These are phyloP conservation scores for Catharus ustulatus DNA, from an alignment of 2,797 vertebrate genomes.

Conservation along the genomic window DNA sequence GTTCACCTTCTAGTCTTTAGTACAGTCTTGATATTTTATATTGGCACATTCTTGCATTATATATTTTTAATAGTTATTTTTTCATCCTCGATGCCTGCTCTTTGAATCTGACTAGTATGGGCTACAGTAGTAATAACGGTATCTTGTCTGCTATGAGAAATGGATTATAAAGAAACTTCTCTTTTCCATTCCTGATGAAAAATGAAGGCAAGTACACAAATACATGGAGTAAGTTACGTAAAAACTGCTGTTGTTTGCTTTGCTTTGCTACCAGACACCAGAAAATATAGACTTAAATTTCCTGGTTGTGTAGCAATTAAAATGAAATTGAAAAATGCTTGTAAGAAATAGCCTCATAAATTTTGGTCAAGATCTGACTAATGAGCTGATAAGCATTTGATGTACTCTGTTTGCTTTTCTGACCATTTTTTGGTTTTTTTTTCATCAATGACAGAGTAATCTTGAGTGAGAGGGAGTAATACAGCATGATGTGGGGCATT, in stretches of 20 bases:
- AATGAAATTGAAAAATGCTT: no score
- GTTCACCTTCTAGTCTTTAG: not conserved
- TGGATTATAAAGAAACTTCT: not conserved
- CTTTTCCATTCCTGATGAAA: not conserved
- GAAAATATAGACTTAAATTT: no score
- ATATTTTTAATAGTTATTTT: not conserved
- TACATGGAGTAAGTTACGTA: not conserved
- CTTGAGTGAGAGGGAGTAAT: no score
- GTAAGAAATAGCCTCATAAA: no score
- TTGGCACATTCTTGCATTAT: not conserved
- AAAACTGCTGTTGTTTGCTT: not conserved
- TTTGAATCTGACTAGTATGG: not conserved
- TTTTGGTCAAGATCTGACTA: no score
- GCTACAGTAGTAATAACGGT: not conserved
- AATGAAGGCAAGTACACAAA: not conserved
- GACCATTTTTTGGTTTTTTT: no score
- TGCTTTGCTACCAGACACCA: no score
- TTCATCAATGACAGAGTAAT: no score
- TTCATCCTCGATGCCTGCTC: not conserved
- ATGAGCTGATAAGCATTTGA: no score
- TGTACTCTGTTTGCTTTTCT: no score
- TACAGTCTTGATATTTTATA: not conserved
- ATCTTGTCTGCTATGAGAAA: not conserved
- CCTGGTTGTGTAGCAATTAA: no score
- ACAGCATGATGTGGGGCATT: no score